A percentile compares a stretch with the other conserved stretches of the same genome.
Evolutionary conservation across 2,888 invertebrate genomes (phyloP).

Genomic region (Carcina quercana): DNA sequence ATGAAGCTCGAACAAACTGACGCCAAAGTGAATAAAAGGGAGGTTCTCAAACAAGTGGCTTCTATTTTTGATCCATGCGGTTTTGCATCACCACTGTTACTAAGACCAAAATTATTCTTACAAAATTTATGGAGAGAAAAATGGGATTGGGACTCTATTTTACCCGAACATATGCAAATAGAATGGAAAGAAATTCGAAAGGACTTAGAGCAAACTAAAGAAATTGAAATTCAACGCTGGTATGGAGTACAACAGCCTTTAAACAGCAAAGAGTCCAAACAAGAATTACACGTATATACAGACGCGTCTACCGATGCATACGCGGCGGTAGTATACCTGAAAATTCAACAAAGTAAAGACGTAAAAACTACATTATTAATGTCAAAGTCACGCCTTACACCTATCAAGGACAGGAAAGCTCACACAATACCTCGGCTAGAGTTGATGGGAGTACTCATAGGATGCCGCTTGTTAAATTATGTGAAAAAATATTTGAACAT

Average conservation of each 20-base stretch:
- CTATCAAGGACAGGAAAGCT: slow-evolving; percentile 5
- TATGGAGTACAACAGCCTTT: not conserved
- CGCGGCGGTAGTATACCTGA: slow-evolving; percentile 8
- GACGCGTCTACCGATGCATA: slow-evolving; percentile 4
- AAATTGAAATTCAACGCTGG: slow-evolving; percentile 1
- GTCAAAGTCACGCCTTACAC: slow-evolving; percentile 4
- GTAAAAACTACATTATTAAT: slow-evolving; percentile 1
- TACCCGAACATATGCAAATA: slow-evolving; percentile 1
- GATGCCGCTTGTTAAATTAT: slow-evolving; percentile 10
- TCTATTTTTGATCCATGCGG: slow-evolving; percentile 16
- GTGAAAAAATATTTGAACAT: not conserved
- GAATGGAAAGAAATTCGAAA: not conserved
- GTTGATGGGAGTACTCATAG: slow-evolving; percentile 9
- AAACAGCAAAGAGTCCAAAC: not conserved
- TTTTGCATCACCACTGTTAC: slow-evolving; percentile 4
- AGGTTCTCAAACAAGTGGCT: slow-evolving; percentile 7
- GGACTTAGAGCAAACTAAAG: not conserved
- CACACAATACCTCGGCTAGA: slow-evolving; percentile 10
- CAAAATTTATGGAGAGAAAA: slow-evolving; percentile 8
- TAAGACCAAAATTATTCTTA: slow-evolving; percentile 11
- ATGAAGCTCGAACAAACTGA: not conserved
- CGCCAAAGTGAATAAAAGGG: slow-evolving; percentile 1
- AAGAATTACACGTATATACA: not conserved
- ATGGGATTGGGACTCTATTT: slow-evolving; percentile 8
- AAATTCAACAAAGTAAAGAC: not conserved